Percentiles rank a stretch among this genome's conserved stretches.
These are phyloP conservation scores for Rutilus rutilus DNA, from an alignment of 2,113 vertebrate genomes.

Conservation along the genomic window DNA sequence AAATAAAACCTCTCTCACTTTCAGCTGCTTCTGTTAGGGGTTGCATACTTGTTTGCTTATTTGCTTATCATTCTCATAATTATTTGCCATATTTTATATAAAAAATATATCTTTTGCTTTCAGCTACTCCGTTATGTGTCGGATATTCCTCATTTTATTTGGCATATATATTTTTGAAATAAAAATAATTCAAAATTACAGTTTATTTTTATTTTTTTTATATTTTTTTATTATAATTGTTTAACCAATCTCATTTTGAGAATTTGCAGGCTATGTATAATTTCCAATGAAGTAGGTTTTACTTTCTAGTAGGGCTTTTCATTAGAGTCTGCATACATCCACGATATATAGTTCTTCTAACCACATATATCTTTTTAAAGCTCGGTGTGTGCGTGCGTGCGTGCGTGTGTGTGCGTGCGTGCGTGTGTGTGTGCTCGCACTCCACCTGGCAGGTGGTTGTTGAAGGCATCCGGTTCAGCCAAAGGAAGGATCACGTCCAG, in stretches of 20 bases:
- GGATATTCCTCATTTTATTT: no score
- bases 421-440: neutral
- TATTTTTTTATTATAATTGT: no score
- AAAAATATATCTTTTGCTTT: no score
- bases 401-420: slow-evolving; percentile 33
- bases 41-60: neutral
- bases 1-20: neutral
- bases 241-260: neutral
- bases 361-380: slow-evolving; percentile 4
- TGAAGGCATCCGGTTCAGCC: slow-evolving; percentile 37
- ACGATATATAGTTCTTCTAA: neutral
- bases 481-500: slow-evolving; percentile 52
- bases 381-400: neutral
- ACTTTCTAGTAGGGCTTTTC: no score
- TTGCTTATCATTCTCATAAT: neutral
- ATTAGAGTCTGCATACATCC: no score
- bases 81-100: neutral
- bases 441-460: slow-evolving; percentile 54
- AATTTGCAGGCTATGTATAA: neutral
- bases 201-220: no score
- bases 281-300: neutral
- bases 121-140: no score
- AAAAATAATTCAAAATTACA: no score
- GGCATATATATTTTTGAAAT: no score
- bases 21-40: neutral